Evolutionary conservation across 2,888 invertebrate genomes (phyloP), one percentile per base, ranked within the genome.

Genomic region (Parnassius orleans): DNA sequence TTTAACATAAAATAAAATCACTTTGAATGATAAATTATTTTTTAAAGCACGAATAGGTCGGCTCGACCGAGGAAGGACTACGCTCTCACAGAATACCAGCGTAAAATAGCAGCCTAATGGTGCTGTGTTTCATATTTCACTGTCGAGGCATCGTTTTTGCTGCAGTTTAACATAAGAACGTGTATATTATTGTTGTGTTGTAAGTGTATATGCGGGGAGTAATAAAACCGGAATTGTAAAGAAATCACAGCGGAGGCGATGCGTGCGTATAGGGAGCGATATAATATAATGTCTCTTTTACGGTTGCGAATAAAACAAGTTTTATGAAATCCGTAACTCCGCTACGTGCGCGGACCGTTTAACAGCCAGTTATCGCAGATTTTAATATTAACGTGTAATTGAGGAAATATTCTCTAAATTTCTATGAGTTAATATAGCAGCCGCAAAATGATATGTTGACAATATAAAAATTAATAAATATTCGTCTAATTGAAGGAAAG

Each of bases 271-370:
- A 58, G 58, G 58, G 59, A 53, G 48, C 59, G 61, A 61, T 61
- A 58, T 63, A 63, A 57, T 61, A 62, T 64, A 65, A 65, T 66
- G 65, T 68, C 63, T 57, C 63, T 67, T 71, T 69, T 69, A 71
- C 68, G 67, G 60, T 55, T 48, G 52, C 55, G 61, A 70, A 72
- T 76, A 72, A 75, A 71, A 70, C 70, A 71, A 71, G 66, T 73
- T 74, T 73, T 72, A 74, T 74, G 71, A 72, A 74, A 72, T 73
- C 71, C 71, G 69, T 69, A 72, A 76, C 73, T 69, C 65, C 58
- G 58, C 61, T 66, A 74, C 76, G 73, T 73, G 74, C 68, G 58
- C 64, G 56, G 60, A 53, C 14, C 61, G 63, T 65, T 66, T 69
- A 68, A 70, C 62, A 65, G 61, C 58, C 48, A 46, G 46, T 57